phyloP scores from a whole-genome alignment of 2,888 invertebrate genomes.

The Gymnocheta viridis region DNA sequence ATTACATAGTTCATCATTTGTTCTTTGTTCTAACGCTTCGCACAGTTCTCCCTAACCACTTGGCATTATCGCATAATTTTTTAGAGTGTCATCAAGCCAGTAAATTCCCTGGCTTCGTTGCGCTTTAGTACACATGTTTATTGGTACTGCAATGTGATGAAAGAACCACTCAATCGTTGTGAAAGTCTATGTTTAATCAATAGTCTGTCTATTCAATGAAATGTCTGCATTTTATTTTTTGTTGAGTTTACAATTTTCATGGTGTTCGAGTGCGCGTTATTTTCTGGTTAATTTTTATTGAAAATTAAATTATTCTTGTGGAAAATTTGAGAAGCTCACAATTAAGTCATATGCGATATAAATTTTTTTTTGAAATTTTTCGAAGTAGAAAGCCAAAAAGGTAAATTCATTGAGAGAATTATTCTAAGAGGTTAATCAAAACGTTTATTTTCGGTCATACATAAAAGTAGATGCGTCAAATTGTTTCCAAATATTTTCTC shows the following conservation, averaged over 20 bases:
- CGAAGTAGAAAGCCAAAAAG: too few relatives aligned
- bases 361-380: too few relatives aligned
- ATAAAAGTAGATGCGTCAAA: too few relatives aligned
- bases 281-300: not conserved
- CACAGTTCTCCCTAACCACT: not conserved
- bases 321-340: not conserved
- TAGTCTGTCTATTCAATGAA: conserved; percentile 42
- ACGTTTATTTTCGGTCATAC: too few relatives aligned
- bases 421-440: too few relatives aligned
- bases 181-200: conserved; percentile 62
- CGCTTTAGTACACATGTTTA: conserved; percentile 43
- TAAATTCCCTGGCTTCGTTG: conserved; percentile 47
- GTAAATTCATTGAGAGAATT: too few relatives aligned
- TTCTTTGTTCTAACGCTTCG: conserved; percentile 14
- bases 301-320: conserved; percentile 20
- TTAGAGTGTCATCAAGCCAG: conserved; percentile 55
- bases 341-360: too few relatives aligned
- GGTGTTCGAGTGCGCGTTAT: not conserved
- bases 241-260: not conserved
- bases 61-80: conserved; percentile 43
- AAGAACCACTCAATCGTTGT: conserved; percentile 59
- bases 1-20: conserved; percentile 7
- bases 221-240: conserved; percentile 21
- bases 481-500: too few relatives aligned
- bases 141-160: conserved; percentile 39